These are phyloP conservation scores for Actinia equina DNA, from an alignment of 64 coral and sea anemone species.

Conservation along the genomic window DNA sequence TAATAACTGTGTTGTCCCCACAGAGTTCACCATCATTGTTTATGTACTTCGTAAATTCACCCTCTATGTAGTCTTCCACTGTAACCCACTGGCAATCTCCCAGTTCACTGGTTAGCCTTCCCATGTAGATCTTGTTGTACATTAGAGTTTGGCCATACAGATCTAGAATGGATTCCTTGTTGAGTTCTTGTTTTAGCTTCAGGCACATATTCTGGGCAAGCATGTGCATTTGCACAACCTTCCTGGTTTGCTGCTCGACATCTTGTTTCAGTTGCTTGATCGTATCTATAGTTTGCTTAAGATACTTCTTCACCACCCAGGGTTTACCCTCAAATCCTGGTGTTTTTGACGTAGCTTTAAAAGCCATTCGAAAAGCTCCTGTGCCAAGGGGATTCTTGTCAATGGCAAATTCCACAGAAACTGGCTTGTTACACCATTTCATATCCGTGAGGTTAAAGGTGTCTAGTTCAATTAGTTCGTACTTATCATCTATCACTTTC, in stretches of 20 bases:
- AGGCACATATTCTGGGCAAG: too few species aligned
- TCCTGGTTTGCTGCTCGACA: constrained; percentile 57
- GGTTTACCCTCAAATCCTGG: constrained; percentile 30
- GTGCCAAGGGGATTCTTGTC: constrained; percentile 53
- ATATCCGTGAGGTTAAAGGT: background rate
- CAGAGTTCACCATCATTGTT: too few species aligned
- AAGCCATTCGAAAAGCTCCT: constrained; percentile 64
- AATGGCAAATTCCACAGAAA: constrained; percentile 29
- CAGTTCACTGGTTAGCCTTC: too few species aligned
- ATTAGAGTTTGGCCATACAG: too few species aligned
- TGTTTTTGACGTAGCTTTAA: constrained; percentile 46
- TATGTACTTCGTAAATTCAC: too few species aligned
- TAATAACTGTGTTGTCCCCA: too few species aligned
- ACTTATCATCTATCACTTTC: constrained; percentile 31
- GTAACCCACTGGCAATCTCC: too few species aligned
- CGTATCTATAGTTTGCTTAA: constrained; percentile 10
- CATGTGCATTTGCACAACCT: background rate
- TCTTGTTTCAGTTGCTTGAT: constrained; percentile 34
- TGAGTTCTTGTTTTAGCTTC: too few species aligned
- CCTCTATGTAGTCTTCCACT: too few species aligned
- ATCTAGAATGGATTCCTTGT: too few species aligned
- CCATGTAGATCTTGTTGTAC: too few species aligned
- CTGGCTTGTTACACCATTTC: constrained; percentile 10
- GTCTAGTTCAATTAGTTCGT: constrained; percentile 25
- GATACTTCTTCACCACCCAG: constrained; percentile 62